A percentile compares a stretch with the other conserved stretches of the same genome.
These are phyloP conservation scores for Drosophila neocordata DNA, from an alignment of 1,140 invertebrate species.

Conservation along the genomic window DNA sequence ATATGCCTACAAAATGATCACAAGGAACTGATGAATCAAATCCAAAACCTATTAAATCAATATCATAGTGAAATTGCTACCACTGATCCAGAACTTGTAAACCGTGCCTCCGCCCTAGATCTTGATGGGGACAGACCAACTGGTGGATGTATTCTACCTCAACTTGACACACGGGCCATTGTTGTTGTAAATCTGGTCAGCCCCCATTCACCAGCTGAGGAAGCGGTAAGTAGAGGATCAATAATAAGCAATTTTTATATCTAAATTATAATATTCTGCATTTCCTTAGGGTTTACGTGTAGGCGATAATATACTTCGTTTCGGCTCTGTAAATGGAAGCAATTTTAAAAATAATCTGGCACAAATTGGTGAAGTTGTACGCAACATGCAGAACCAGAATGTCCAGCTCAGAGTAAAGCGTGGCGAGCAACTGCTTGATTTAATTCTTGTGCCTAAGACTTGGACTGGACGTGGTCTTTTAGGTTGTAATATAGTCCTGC, in stretches of 20 bases:
- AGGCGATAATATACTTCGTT: slow-evolving; percentile 90
- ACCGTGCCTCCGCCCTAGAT: slow-evolving; percentile 64
- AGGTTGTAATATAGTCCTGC: slow-evolving; percentile 88
- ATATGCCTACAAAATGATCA: slow-evolving; percentile 97
- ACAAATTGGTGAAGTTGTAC: slow-evolving; percentile 88
- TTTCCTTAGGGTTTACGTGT: slow-evolving; percentile 88
- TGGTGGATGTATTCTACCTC: slow-evolving; percentile 36
- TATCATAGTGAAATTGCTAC: slow-evolving; percentile 83
- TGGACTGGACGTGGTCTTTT: slow-evolving; percentile 90
- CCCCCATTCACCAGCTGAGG: slow-evolving; percentile 90
- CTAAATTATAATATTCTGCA: not conserved
- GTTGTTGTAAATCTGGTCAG: slow-evolving; percentile 89
- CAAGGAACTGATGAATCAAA: slow-evolving; percentile 92
- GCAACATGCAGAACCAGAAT: slow-evolving; percentile 87
- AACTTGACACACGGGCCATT: slow-evolving; percentile 84
- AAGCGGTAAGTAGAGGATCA: slow-evolving; percentile 86
- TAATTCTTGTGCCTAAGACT: slow-evolving; percentile 87
- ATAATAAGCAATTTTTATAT: not conserved
- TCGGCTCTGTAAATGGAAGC: slow-evolving; percentile 90
- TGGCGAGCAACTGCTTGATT: slow-evolving; percentile 82
- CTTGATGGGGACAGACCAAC: slow-evolving; percentile 30
- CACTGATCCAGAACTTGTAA: slow-evolving; percentile 65
- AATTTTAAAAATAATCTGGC: slow-evolving; percentile 88
- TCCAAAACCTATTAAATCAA: slow-evolving; percentile 88
- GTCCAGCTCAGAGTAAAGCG: slow-evolving; percentile 87